A percentile compares a stretch with the other conserved stretches of the same genome.
Conservation (phyloP, 2,113 vertebrate species). For the Maccullochella peelii region DNA sequence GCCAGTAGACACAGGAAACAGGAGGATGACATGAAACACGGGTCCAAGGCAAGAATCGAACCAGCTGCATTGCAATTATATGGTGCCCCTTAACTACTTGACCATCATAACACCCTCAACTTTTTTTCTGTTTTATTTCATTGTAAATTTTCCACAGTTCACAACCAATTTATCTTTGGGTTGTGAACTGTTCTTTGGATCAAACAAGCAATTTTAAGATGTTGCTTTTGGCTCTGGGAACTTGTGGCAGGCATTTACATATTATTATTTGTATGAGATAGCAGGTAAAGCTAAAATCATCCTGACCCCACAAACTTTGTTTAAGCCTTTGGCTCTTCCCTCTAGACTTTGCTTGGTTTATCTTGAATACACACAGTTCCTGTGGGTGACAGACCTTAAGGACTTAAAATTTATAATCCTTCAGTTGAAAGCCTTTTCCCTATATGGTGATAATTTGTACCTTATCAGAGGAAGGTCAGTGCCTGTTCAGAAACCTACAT, state of each 20-base stretch:
- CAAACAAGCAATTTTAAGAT: not conserved
- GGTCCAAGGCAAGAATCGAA: not conserved
- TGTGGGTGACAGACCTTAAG: constrained; percentile 1
- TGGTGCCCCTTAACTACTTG: not conserved
- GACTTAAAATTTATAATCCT: constrained; percentile 29
- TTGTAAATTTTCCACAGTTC: not conserved
- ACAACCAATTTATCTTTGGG: not conserved
- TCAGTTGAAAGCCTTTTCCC: constrained; percentile 7
- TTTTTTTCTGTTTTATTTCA: not conserved
- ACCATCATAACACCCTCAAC: not conserved
- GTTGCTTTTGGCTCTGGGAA: not conserved
- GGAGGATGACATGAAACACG: not conserved
- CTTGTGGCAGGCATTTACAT: no score
- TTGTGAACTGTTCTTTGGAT: not conserved
- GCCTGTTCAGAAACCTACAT: not conserved
- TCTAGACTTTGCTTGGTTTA: constrained; percentile 9
- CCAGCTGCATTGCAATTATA: not conserved
- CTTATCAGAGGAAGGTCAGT: constrained; percentile 22
- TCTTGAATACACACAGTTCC: constrained; percentile 29
- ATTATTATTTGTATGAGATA: not conserved
- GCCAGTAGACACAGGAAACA: not conserved
- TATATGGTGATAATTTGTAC: not conserved
- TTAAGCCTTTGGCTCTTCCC: not conserved
- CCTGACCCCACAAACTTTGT: constrained; percentile 2
- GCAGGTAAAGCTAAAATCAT: constrained; percentile 8